Evolutionary conservation across 37 sponge, comb jelly and placozoan species (phyloP).

Genomic region (Ephydatia muelleri): DNA sequence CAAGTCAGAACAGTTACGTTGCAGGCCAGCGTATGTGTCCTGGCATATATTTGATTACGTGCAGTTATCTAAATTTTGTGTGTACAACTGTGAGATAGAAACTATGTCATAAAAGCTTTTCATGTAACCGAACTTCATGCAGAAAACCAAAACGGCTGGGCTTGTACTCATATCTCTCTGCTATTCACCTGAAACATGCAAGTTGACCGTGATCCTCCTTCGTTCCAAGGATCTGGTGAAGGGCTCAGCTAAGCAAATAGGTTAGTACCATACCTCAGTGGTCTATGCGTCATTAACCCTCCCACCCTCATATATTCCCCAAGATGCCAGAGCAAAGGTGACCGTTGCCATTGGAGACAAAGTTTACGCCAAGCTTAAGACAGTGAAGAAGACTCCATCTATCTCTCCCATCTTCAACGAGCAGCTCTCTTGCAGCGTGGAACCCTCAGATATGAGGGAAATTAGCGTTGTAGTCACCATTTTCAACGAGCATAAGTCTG

Average conservation of each 20-base stretch:
- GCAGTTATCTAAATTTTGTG: neutral
- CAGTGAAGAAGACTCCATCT: constrained; percentile 39
- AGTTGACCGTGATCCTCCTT: constrained; percentile 61
- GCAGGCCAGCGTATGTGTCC: neutral
- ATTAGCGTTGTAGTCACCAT: constrained; percentile 26
- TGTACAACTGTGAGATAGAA: too few species aligned
- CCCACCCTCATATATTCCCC: neutral
- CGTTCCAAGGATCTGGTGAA: constrained; percentile 65
- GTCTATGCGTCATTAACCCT: neutral
- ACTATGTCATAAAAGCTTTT: neutral
- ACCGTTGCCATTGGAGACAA: constrained; percentile 35
- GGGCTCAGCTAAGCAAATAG: constrained; percentile 49
- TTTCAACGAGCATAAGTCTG: constrained; percentile 33
- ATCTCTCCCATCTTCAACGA: constrained; percentile 67
- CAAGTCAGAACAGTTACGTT: neutral
- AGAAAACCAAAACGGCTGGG: constrained; percentile 35
- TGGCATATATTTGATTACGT: neutral
- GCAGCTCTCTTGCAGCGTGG: constrained; percentile 37
- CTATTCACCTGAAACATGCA: constrained; percentile 45
- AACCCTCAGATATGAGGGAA: constrained; percentile 16
- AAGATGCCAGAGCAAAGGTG: constrained; percentile 54
- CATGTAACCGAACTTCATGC: neutral
- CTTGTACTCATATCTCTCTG: constrained; percentile 42
- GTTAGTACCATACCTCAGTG: constrained; percentile 8
- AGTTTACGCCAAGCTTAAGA: constrained; percentile 31